Evolutionary conservation across 2,113 vertebrate genomes (phyloP).

Genomic region (Colinus virginianus): DNA sequence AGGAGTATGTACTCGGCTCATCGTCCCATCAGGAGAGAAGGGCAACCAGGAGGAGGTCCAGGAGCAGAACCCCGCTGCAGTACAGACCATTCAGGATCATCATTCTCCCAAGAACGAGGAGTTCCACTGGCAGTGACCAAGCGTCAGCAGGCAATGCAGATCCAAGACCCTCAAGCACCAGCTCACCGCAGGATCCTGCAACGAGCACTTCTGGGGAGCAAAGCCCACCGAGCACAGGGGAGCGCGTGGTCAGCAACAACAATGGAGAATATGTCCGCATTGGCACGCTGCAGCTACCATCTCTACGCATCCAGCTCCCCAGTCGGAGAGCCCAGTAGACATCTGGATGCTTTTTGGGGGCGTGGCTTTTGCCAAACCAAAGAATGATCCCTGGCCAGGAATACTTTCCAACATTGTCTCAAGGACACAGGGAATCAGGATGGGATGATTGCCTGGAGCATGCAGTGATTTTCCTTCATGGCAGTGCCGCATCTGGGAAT

Average conservation of each 20-base stretch:
- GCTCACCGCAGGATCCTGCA: not conserved
- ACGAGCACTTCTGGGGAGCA: rapidly evolving
- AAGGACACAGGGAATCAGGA: not conserved
- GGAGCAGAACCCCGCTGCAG: rapidly evolving
- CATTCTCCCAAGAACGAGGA: not conserved
- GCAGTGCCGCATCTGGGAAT: no score
- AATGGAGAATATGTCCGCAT: rapidly evolving
- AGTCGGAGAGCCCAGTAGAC: rapidly evolving
- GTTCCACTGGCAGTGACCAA: rapidly evolving
- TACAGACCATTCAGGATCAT: rapidly evolving
- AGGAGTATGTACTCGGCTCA: not conserved
- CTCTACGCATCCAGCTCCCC: not conserved
- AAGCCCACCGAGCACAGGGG: rapidly evolving
- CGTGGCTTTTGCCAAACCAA: not conserved
- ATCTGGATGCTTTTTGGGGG: not conserved
- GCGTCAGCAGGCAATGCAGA: rapidly evolving
- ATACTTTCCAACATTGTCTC: not conserved
- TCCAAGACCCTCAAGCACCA: not conserved
- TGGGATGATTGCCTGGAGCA: no score
- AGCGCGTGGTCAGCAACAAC: not conserved
- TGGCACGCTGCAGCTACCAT: rapidly evolving
- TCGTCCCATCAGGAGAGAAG: rapidly evolving
- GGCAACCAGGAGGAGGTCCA: not conserved
- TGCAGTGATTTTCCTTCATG: rapidly evolving
- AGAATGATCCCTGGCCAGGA: not conserved